phyloP scores from a whole-genome alignment of 1,140 invertebrate genomes.

The Drosophila kohkoa region DNA sequence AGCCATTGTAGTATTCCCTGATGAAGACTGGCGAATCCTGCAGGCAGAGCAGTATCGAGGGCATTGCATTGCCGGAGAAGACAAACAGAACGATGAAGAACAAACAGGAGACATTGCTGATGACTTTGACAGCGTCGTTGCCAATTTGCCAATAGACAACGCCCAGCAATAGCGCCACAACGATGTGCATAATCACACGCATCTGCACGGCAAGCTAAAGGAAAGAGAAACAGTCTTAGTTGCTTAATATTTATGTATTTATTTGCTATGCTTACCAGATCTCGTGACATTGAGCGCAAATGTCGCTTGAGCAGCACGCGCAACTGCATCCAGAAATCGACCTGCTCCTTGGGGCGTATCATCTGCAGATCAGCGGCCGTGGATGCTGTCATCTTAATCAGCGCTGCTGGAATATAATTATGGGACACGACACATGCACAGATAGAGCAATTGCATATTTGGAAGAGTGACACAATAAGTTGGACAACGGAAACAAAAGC shows the following conservation, averaged over 20 bases:
- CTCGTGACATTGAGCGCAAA: slow-evolving; percentile 59
- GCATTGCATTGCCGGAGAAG: slow-evolving; percentile 95
- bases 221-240: slow-evolving; percentile 45
- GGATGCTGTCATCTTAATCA: slow-evolving; percentile 39
- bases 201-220: slow-evolving; percentile 90
- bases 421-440: slow-evolving; percentile 28
- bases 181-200: slow-evolving; percentile 89
- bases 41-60: slow-evolving; percentile 94
- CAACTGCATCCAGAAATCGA: slow-evolving; percentile 67
- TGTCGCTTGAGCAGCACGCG: slow-evolving; percentile 60
- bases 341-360: slow-evolving; percentile 63
- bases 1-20: slow-evolving; percentile 95
- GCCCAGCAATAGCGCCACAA: slow-evolving; percentile 92
- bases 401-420: slow-evolving; percentile 69
- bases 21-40: slow-evolving; percentile 93
- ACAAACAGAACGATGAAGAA: slow-evolving; percentile 95
- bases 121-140: slow-evolving; percentile 90
- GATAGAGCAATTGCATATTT: slow-evolving; percentile 58
- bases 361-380: slow-evolving; percentile 1
- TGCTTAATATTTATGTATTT: neutral
- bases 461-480: neutral
- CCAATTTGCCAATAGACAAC: slow-evolving; percentile 93
- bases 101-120: slow-evolving; percentile 92
- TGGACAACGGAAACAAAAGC: slow-evolving; percentile 5
- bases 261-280: slow-evolving; percentile 53